Evolutionary conservation across 2,113 vertebrate species (phyloP).

Genomic region (Blennius ocellaris): DNA sequence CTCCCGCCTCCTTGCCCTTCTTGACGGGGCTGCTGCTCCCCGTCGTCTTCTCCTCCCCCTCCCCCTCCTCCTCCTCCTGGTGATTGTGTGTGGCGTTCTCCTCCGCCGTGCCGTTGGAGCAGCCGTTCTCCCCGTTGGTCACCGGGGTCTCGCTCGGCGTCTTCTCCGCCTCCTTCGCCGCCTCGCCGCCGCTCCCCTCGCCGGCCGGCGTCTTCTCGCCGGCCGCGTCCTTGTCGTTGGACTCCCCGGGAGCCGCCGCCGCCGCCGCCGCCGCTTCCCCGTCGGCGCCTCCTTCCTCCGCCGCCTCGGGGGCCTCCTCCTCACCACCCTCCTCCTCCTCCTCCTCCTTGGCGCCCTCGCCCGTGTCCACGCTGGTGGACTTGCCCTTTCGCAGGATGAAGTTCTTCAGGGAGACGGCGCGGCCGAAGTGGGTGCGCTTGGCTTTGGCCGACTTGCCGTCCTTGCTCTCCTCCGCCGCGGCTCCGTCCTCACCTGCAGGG

Average conservation of each 20-base stretch:
- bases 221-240: constrained; percentile 48
- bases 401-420: constrained; percentile 86
- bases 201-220: constrained; percentile 43
- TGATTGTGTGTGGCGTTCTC: constrained; percentile 78
- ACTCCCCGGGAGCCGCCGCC: constrained; percentile 17
- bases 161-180: constrained; percentile 48
- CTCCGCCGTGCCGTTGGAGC: constrained; percentile 74
- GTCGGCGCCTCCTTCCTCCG: constrained; percentile 43
- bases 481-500: constrained; percentile 75
- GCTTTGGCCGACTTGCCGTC: constrained; percentile 81
- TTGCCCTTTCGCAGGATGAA: constrained; percentile 86
- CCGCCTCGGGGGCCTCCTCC: constrained; percentile 24
- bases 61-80: constrained; percentile 70
- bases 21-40: constrained; percentile 73
- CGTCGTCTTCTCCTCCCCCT: constrained; percentile 66
- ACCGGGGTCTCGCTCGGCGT: constrained; percentile 50
- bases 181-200: no score
- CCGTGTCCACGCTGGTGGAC: constrained; percentile 79
- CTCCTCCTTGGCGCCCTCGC: constrained; percentile 76
- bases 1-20: constrained; percentile 75
- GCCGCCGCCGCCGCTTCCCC: constrained; percentile 33
- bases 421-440: constrained; percentile 83
- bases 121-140: constrained; percentile 82
- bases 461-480: constrained; percentile 74
- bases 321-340: constrained; percentile 71